Evolutionary conservation across 2,888 invertebrate genomes (phyloP).

Genomic region (Phengaris arion): DNA sequence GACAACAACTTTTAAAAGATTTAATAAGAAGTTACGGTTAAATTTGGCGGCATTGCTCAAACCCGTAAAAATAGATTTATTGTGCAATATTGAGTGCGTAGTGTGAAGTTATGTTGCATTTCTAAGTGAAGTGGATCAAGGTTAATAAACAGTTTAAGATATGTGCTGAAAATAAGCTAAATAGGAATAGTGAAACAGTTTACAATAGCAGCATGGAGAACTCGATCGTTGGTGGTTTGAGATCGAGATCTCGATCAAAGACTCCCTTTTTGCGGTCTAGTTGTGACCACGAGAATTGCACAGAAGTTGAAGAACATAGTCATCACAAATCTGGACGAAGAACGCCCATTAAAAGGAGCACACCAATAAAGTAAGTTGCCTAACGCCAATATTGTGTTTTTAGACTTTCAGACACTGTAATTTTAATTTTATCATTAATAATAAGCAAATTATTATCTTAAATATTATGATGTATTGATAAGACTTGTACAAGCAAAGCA

Average conservation of each 20-base stretch:
- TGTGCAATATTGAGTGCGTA: constrained; percentile 63
- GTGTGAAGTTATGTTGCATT: constrained; percentile 52
- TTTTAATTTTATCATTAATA: background rate
- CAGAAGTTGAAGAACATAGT: constrained; percentile 73
- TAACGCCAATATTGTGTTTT: background rate
- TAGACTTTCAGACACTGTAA: background rate
- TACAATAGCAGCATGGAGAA: constrained; percentile 58
- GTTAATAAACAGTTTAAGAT: constrained; percentile 44
- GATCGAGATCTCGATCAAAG: constrained; percentile 85
- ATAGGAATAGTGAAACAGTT: constrained; percentile 5
- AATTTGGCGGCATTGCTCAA: constrained; percentile 74
- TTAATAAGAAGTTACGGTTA: constrained; percentile 55
- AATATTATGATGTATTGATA: background rate
- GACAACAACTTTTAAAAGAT: constrained; percentile 43
- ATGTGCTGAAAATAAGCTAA: constrained; percentile 46
- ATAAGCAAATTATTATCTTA: background rate
- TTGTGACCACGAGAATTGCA: constrained; percentile 79
- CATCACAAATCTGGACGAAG: constrained; percentile 74
- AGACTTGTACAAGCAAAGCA: background rate
- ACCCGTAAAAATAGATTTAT: constrained; percentile 76
- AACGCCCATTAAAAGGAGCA: constrained; percentile 70
- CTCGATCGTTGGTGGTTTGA: constrained; percentile 74
- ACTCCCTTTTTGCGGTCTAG: constrained; percentile 82
- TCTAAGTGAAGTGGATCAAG: constrained; percentile 47
- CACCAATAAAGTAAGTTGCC: constrained; percentile 71